Base-by-base conservation (phyloP, 2,113 vertebrate genomes). In the Tretioscincus oriximinensis region DNA sequence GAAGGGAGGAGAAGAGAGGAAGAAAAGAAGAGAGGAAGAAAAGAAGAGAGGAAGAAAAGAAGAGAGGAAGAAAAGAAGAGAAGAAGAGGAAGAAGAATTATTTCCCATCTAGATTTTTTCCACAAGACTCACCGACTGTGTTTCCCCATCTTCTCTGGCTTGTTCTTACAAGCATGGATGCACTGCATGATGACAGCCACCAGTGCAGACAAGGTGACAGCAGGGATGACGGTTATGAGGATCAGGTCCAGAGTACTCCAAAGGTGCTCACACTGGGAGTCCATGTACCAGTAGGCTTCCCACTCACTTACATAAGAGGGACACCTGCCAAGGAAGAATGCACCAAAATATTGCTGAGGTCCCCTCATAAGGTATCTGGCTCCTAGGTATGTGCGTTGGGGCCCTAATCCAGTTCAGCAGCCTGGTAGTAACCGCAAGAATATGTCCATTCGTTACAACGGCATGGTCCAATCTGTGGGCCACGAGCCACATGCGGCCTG, bases 251-350 rank as follows among this genome's bases (percentile, higher is more conserved):
- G 14, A 18, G 93, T 94, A 73, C 28, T 95, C 92, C 93, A 96
- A 41, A 83, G 85, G 20, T 91, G 88, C 11, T 94, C 74, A 86
- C 94, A 94, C 80, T 89, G 94, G 63, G 84, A 28, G 0, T 92
- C 93, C 89, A 91, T 84, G 77, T 94, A 94, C 92, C 93, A 95
- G 26, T 92, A 95, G 20, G 93, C 87, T 86, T 73, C 47, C 89
- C 89, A 94, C 16, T 5, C 76, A 1, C 68, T 63, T 90, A 73
- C 93, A 85, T 58, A 94, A 81, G 92, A 86, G 63, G 84, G 58
- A 81, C 93, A 96, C 26, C 93, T 95, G 89, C 20, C 31, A n/a
- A 58, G 24, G 14, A 74, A 26, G 41, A 3, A 2, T 58, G 14
- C 26, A 67, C 11, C 24, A 16, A 76, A 41, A n/a, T 26, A 61